Evolutionary conservation across 1,140 invertebrate genomes (phyloP).

Genomic region (Drosophila insularis): DNA sequence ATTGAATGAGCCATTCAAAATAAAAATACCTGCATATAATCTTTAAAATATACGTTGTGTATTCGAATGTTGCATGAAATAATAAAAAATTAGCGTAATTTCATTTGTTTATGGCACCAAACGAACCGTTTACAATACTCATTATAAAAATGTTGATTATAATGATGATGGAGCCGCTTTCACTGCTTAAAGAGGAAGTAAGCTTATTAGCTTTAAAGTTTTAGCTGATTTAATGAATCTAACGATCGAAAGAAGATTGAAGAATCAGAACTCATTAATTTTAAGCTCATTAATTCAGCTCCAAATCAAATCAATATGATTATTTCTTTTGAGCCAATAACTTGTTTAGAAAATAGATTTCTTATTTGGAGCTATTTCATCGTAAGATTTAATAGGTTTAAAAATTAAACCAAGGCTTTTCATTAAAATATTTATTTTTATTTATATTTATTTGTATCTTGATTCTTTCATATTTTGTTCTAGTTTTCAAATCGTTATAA

Average conservation of each 20-base stretch:
- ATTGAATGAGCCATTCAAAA: constrained; percentile 18
- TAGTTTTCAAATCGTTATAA: too few species aligned
- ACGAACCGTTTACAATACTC: constrained; percentile 21
- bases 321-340: neutral
- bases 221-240: neutral
- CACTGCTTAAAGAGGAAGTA: constrained; percentile 30
- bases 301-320: neutral
- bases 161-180: constrained; percentile 33
- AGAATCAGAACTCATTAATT: neutral
- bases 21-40: neutral
- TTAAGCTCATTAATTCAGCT: neutral
- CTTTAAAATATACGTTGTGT: constrained; percentile 19
- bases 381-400: too few species aligned
- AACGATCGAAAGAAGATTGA: neutral
- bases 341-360: neutral
- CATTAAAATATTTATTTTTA: too few species aligned
- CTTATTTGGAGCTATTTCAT: too few species aligned
- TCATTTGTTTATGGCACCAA: constrained; percentile 26
- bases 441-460: too few species aligned
- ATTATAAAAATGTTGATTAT: constrained; percentile 1
- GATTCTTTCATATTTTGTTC: too few species aligned
- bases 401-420: too few species aligned
- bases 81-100: constrained; percentile 56
- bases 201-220: neutral
- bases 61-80: constrained; percentile 18